Conservation (phyloP, 2,888 invertebrate species). For the Caenorhabditis sinica region DNA sequence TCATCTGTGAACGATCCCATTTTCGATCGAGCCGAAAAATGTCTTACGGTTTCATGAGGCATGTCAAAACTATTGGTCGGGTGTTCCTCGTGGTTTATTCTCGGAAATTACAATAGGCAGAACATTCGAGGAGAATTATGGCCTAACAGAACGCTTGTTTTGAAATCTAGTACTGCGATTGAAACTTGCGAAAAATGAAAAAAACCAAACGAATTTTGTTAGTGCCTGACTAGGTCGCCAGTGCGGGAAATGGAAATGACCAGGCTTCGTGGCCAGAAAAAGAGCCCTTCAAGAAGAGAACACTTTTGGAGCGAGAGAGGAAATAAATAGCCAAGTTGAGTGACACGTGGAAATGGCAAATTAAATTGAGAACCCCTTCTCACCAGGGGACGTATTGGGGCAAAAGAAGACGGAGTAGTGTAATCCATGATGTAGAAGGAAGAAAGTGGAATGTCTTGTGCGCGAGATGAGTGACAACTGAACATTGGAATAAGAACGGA, state of each 20-base stretch:
- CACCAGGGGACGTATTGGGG: conserved; percentile 21
- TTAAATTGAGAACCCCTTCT: conserved; percentile 47
- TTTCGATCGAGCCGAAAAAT: no score
- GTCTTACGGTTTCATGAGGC: no score
- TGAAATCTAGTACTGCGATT: no score
- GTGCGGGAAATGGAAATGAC: conserved; percentile 27
- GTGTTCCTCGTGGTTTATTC: no score
- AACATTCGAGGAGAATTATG: no score
- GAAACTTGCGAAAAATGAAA: no score
- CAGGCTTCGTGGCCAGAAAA: conserved; percentile 2
- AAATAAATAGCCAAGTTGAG: conserved; percentile 47
- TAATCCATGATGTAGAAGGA: conserved; percentile 49
- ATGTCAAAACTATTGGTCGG: no score
- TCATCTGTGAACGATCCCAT: no score
- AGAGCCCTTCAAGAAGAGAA: conserved; percentile 28
- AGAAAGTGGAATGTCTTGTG: conserved; percentile 48
- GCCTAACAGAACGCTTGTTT: no score
- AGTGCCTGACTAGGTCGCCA: not conserved
- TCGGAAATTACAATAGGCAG: no score
- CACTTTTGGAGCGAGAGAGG: conserved; percentile 11
- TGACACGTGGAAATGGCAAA: conserved; percentile 66
- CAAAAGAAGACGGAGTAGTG: not conserved
- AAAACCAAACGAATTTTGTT: not conserved
- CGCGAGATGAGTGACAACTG: conserved; percentile 55
- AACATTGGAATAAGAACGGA: conserved; percentile 41